A percentile compares a stretch with the other conserved stretches of the same genome.
phyloP scores from a whole-genome alignment of 2,113 vertebrate genomes.

The Lampris incognitus region DNA sequence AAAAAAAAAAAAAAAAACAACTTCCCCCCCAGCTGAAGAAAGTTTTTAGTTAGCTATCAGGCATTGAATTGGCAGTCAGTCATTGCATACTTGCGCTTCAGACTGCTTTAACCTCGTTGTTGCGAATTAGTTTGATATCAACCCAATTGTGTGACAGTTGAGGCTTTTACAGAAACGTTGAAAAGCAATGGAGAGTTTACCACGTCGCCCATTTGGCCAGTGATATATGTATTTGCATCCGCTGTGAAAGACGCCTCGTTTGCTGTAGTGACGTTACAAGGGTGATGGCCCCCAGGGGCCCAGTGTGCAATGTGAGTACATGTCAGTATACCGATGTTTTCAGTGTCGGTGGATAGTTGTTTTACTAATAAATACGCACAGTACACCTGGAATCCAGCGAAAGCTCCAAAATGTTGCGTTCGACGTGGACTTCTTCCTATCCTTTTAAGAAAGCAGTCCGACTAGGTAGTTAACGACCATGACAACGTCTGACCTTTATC shows the following conservation, averaged over 20 bases:
- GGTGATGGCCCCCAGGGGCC: constrained; percentile 31
- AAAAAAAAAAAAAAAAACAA: too few relatives aligned
- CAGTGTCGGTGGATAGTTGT: constrained; percentile 25
- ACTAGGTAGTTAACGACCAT: constrained; percentile 5
- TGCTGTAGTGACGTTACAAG: constrained; percentile 28
- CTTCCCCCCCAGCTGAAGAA: too few relatives aligned
- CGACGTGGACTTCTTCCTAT: not conserved
- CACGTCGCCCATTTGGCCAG: constrained; percentile 1
- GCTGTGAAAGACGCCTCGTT: constrained; percentile 41
- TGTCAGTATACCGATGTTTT: too few relatives aligned
- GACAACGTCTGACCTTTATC: constrained; percentile 3
- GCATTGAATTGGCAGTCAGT: not conserved
- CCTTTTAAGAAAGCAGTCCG: constrained; percentile 6
- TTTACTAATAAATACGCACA: not conserved
- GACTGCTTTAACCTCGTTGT: too few relatives aligned
- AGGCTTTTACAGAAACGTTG: not conserved
- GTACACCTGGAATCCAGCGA: constrained; percentile 1
- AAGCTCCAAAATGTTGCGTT: not conserved
- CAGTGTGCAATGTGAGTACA: constrained; percentile 9
- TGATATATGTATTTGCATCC: constrained; percentile 1
- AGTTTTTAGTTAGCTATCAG: not conserved
- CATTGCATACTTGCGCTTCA: too few relatives aligned
- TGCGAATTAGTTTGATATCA: too few relatives aligned
- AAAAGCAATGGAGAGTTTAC: not conserved
- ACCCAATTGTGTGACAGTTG: too few relatives aligned